These are phyloP conservation scores for Ceriagrion tenellum DNA, from an alignment of 2,888 invertebrate species.

Conservation along the genomic window DNA sequence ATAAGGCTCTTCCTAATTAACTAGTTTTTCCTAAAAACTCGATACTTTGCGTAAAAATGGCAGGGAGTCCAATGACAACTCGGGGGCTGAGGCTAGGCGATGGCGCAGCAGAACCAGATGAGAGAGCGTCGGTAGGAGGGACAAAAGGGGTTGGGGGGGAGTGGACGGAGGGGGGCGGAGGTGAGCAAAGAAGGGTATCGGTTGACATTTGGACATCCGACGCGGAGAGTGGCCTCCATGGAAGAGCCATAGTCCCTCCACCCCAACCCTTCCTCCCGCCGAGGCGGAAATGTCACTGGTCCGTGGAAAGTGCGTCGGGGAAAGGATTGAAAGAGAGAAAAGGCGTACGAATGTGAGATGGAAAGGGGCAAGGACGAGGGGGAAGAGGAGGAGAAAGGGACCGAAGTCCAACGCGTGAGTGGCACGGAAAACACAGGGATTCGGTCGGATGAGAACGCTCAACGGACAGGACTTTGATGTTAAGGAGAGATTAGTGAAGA, in stretches of 20 bases:
- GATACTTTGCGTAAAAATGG: neutral
- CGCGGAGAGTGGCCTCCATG: neutral
- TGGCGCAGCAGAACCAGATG: neutral
- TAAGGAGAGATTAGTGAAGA: neutral
- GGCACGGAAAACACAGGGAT: neutral
- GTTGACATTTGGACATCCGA: constrained; percentile 59
- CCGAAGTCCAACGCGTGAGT: neutral
- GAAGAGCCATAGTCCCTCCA: neutral
- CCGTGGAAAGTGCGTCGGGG: constrained; percentile 31
- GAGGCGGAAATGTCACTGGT: constrained; percentile 59
- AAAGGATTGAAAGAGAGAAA: constrained; percentile 13
- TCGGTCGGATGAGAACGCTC: neutral
- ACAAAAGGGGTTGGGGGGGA: neutral
- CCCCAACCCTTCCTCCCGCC: too few species aligned
- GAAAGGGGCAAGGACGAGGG: too few species aligned
- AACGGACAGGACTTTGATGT: neutral
- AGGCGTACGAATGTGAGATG: neutral
- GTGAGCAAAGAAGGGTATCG: constrained; percentile 41
- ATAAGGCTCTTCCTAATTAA: too few species aligned
- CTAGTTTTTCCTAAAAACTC: too few species aligned
- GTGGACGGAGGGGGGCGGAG: neutral
- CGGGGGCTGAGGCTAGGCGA: neutral
- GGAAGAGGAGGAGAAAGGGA: too few species aligned
- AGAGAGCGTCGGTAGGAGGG: neutral
- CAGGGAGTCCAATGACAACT: neutral